A percentile compares a stretch with the other conserved stretches of the same genome.
These are phyloP conservation scores for Papilio aristodemus DNA, from an alignment of 1,140 invertebrate genomes.

Conservation along the genomic window DNA sequence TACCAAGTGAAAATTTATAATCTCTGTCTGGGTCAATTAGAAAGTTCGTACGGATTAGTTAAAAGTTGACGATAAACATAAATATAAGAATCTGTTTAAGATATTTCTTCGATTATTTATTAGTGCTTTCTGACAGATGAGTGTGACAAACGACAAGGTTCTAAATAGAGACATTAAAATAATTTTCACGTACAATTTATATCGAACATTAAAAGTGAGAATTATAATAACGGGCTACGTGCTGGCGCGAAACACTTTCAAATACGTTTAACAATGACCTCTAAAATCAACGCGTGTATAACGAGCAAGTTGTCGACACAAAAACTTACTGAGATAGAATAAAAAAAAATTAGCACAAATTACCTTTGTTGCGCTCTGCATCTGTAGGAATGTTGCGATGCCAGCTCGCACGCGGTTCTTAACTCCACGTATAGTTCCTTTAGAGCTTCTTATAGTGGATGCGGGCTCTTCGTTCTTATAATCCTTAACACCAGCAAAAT, in stretches of 20 bases:
- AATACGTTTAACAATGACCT: slow-evolving; percentile 63
- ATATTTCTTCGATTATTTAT: background rate
- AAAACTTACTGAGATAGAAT: slow-evolving; percentile 34
- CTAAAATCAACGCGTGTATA: slow-evolving; percentile 65
- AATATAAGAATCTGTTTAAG: too few species aligned
- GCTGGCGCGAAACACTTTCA: slow-evolving; percentile 60
- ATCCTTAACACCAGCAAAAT: slow-evolving; percentile 90
- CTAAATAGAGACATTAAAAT: slow-evolving; percentile 9
- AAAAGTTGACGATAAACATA: too few species aligned
- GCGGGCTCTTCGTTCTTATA: slow-evolving; percentile 83
- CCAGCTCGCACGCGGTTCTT: slow-evolving; percentile 96
- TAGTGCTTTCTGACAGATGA: too few species aligned
- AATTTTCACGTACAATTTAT: slow-evolving; percentile 35
- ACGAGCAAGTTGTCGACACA: slow-evolving; percentile 44
- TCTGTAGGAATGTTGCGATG: slow-evolving; percentile 95
- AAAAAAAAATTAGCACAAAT: slow-evolving; percentile 41
- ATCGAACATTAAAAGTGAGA: slow-evolving; percentile 37
- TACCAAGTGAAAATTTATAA: background rate
- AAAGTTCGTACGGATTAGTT: background rate
- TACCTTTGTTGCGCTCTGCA: slow-evolving; percentile 84
- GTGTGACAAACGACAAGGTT: background rate
- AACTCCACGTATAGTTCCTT: slow-evolving; percentile 94
- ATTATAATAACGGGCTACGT: slow-evolving; percentile 47
- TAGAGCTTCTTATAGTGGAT: slow-evolving; percentile 91
- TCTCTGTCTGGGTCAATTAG: background rate